Conservation (phyloP, 2,113 vertebrate species). For the Onychorhynchus coronatus region DNA sequence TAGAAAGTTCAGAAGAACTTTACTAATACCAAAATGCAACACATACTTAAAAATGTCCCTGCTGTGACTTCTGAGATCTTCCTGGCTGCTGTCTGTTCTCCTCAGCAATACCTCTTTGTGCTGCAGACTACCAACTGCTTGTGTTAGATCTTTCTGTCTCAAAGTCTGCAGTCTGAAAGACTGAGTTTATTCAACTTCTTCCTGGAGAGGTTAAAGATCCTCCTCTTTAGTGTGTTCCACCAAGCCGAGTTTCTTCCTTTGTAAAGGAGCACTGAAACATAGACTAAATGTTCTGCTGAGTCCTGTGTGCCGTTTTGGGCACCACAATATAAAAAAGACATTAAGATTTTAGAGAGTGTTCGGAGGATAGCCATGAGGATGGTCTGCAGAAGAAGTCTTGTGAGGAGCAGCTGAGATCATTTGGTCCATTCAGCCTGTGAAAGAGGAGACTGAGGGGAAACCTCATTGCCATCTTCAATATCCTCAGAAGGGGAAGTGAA, state of each 20-base stretch:
- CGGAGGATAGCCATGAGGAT: neutral
- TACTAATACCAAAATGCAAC: neutral
- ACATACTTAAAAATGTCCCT: neutral
- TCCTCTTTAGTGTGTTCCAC: neutral
- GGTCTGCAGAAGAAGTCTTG: neutral
- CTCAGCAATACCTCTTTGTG: neutral
- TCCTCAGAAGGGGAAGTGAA: neutral
- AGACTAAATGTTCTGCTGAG: neutral
- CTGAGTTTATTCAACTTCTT: neutral
- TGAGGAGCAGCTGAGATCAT: neutral
- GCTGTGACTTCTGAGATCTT: neutral
- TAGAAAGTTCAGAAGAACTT: neutral
- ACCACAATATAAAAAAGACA: neutral
- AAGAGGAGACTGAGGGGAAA: neutral
- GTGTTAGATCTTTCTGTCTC: neutral
- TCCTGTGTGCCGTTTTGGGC: neutral
- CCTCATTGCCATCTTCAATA: rapidly evolving
- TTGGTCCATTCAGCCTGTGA: neutral
- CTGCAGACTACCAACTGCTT: neutral
- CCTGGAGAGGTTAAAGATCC: neutral
- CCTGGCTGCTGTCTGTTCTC: neutral
- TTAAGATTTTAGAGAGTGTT: neutral
- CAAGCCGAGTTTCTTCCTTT: neutral
- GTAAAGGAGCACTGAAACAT: neutral
- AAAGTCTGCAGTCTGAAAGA: neutral